Percentiles rank a stretch among this genome's conserved stretches.
Conservation (phyloP, 2,113 vertebrate species). For the Dasyurus viverrinus region DNA sequence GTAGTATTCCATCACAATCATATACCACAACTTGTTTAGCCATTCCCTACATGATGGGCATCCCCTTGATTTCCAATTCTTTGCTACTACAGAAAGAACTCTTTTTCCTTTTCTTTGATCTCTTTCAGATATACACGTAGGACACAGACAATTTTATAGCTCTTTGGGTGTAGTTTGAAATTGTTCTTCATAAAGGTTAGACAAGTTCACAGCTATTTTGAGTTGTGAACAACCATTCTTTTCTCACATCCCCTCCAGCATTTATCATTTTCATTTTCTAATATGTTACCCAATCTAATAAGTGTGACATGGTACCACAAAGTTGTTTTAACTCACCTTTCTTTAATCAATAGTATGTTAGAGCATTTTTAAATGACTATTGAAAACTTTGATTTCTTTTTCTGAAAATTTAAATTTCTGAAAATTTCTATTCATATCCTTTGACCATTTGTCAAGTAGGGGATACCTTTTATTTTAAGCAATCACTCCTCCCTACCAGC, state of each 20-base stretch:
- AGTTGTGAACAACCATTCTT: not conserved
- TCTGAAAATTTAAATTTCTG: not conserved
- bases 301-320: not conserved
- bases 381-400: not conserved
- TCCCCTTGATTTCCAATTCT: not conserved
- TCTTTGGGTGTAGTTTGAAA: not conserved
- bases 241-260: not conserved
- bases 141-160: not conserved
- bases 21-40: not conserved
- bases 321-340: not conserved
- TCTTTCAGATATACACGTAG: not conserved
- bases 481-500: not conserved
- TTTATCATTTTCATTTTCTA: not conserved
- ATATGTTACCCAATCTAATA: not conserved
- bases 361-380: not conserved
- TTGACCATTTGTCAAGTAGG: not conserved
- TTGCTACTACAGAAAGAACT: not conserved
- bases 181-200: not conserved
- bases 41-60: not conserved
- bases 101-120: not conserved
- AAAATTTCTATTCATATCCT: not conserved
- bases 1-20: not conserved
- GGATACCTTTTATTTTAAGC: not conserved
- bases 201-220: not conserved
- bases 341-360: not conserved